Conservation (phyloP, 2,888 invertebrate species). For the Plemyria rubiginata region DNA sequence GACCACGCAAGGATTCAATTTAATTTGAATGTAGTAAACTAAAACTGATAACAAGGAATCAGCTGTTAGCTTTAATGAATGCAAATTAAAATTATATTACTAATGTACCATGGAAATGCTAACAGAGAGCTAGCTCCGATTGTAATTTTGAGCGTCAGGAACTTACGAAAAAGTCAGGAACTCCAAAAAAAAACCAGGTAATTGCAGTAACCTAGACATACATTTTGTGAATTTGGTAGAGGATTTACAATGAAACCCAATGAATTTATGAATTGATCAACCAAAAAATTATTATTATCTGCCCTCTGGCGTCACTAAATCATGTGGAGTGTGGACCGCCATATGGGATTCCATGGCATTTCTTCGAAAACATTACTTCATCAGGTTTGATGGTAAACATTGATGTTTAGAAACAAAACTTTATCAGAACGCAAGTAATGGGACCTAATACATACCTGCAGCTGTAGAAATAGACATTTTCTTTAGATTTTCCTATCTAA, state of each 20-base stretch:
- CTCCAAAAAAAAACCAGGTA: constrained; percentile 64
- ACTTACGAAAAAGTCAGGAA: constrained; percentile 64
- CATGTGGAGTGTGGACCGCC: constrained; percentile 84
- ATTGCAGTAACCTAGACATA: constrained; percentile 69
- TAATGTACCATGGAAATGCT: constrained; percentile 26
- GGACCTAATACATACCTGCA: constrained; percentile 71
- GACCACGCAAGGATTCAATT: constrained; percentile 9
- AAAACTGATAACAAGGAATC: constrained; percentile 14
- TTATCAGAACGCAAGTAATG: constrained; percentile 48
- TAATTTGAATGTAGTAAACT: constrained; percentile 12
- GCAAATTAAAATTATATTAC: constrained; percentile 25
- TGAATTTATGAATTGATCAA: constrained; percentile 48
- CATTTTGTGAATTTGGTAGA: constrained; percentile 33
- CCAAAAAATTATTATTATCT: constrained; percentile 57
- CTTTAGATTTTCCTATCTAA: constrained; percentile 69
- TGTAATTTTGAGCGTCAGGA: constrained; percentile 53
- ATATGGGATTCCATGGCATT: constrained; percentile 85
- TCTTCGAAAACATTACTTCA: constrained; percentile 79
- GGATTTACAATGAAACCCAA: constrained; percentile 36
- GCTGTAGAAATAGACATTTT: constrained; percentile 83
- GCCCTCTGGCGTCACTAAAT: constrained; percentile 78
- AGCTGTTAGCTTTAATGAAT: constrained; percentile 34
- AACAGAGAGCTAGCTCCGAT: constrained; percentile 46
- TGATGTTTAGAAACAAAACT: constrained; percentile 44
- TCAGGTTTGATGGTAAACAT: constrained; percentile 70